Base-by-base conservation (phyloP, 1,140 invertebrate genomes). In the Lasaia peninsularis region DNA sequence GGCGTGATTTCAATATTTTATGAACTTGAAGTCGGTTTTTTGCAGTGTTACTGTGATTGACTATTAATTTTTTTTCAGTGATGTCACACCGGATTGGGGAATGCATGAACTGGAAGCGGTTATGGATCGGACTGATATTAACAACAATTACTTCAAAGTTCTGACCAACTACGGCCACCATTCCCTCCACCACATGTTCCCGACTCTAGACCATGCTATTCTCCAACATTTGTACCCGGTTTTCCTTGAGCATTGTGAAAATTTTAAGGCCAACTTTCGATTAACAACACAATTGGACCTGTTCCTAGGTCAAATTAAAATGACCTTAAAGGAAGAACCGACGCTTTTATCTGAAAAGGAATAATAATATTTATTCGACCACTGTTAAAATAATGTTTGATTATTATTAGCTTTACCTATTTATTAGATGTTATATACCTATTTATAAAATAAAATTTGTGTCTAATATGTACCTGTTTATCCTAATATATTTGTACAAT, bases 131-230 rank as follows among this genome's bases (percentile, higher is more conserved):
- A 86, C 87, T 0, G 92, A 95, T 12, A 89, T 96, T 12, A 93
- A 92, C 18, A 90, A 92, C 1, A 93, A 89, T n/a, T 80, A 92
- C 20, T 94, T 96, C 60, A 78, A 94, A 20, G 92, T 92, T 3
- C 68, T 96, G 52, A 93, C 92, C 0, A 91, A 92, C 70, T 97
- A 95, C 64, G 96, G 96, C 12, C 92, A 94, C 37, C 84, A 97
- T 75, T 85, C 90, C 0, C 80, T 97, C 0, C 96, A 97, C 74
- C 96, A 97, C 84, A 82, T 97, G 7, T 93, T 97, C 67, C 96
- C 96, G 0, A 95, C 95, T 0, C 74, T 97, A 4, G 95, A 97
- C 73, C 95, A 96, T 67, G 92, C 91, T 1, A 88, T 93, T 20
- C 78, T 97, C 12, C 84, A 91, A 1, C 79, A 92, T 14, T 86